A percentile compares a stretch with the other conserved stretches of the same genome.
phyloP scores from a whole-genome alignment of 2,113 vertebrate species.

The Symphodus melops region DNA sequence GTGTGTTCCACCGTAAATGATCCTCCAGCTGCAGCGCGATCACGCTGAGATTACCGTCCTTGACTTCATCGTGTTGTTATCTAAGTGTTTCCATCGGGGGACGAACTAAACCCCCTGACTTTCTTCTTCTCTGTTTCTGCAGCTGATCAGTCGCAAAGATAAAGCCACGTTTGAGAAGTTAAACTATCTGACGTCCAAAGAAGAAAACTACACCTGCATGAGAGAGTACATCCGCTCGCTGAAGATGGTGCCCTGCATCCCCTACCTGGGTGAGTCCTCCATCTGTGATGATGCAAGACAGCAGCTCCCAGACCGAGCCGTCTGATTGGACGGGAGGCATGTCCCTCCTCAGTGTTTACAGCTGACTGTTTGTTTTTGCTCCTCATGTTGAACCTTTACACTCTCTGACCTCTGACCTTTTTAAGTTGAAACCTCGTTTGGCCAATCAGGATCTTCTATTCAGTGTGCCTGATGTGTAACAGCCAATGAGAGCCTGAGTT shows the following conservation, averaged over 20 bases:
- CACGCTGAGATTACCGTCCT: neutral
- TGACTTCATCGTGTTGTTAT: neutral
- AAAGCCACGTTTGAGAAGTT: slow-evolving; percentile 94
- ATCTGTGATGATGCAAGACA: too few species aligned
- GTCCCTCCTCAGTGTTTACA: too few species aligned
- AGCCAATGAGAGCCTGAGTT: too few species aligned
- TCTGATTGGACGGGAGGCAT: too few species aligned
- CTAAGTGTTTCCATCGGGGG: neutral
- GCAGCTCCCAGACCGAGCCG: too few species aligned
- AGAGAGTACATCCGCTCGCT: slow-evolving; percentile 92
- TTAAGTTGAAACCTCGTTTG: too few species aligned
- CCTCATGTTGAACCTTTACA: too few species aligned
- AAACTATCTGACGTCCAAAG: slow-evolving; percentile 93
- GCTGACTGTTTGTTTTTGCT: too few species aligned
- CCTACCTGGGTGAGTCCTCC: slow-evolving; percentile 89
- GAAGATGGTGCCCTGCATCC: slow-evolving; percentile 94
- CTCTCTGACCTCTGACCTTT: too few species aligned
- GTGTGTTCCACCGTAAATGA: neutral
- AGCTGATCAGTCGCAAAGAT: slow-evolving; percentile 95
- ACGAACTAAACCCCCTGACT: neutral
- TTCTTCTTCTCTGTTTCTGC: slow-evolving; percentile 2
- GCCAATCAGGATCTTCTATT: too few species aligned
- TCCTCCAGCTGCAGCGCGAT: neutral
- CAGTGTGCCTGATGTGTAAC: too few species aligned
- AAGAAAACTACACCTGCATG: slow-evolving; percentile 94